These are phyloP conservation scores for Arenaria interpres DNA, from an alignment of 2,113 vertebrate species.

Conservation along the genomic window DNA sequence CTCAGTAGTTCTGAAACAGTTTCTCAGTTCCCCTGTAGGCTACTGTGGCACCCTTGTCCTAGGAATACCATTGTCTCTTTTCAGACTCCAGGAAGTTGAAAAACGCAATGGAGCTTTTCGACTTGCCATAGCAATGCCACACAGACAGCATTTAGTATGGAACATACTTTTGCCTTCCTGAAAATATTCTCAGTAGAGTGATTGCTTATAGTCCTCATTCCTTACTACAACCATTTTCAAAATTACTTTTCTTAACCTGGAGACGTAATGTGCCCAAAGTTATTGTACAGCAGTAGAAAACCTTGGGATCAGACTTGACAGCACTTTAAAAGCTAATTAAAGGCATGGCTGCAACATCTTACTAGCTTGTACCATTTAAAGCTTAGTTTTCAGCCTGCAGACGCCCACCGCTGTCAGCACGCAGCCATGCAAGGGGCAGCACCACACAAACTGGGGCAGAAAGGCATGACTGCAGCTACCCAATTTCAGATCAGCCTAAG, in stretches of 20 bases:
- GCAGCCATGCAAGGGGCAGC: background rate
- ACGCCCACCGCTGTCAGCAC: background rate
- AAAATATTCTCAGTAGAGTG: background rate
- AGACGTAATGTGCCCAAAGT: background rate
- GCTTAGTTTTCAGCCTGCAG: background rate
- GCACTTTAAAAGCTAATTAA: background rate
- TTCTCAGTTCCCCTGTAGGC: background rate
- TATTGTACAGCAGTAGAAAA: background rate
- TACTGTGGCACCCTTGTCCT: background rate
- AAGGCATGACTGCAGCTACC: background rate
- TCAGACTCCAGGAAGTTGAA: background rate
- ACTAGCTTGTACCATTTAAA: background rate
- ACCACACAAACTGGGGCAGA: background rate
- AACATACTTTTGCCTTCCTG: background rate
- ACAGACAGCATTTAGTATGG: background rate
- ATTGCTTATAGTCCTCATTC: background rate
- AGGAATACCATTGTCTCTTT: background rate
- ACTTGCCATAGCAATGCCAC: background rate
- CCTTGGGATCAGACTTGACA: background rate
- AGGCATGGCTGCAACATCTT: background rate
- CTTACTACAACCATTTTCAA: background rate
- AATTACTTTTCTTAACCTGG: background rate
- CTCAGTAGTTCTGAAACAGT: background rate
- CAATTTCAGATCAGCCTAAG: background rate
- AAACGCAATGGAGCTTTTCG: background rate